Percentiles rank a stretch among this genome's conserved stretches.
Conservation (phyloP, 2,797 vertebrate genomes). For the Enteromius trimaculatus region DNA sequence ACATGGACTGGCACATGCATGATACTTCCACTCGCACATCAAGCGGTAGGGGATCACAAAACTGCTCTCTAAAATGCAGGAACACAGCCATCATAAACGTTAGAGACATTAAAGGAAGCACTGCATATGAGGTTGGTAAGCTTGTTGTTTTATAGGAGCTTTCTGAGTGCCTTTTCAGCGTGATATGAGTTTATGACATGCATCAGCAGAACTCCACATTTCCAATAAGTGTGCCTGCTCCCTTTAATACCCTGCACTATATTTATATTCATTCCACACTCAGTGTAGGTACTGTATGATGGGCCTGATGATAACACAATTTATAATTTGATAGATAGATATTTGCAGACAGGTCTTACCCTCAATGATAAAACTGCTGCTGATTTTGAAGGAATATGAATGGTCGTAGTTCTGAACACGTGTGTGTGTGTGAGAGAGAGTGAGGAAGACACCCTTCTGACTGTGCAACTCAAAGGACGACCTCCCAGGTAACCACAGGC, state of each 20-base stretch:
- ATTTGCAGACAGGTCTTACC: conserved; percentile 74
- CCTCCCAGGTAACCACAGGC: conserved; percentile 89
- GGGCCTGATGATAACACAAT: background rate
- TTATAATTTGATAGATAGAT: background rate
- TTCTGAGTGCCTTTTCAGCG: background rate
- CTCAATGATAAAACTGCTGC: conserved; percentile 92
- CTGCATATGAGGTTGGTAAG: background rate
- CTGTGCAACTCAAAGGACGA: conserved; percentile 89
- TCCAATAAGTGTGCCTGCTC: background rate
- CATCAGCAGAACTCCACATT: background rate
- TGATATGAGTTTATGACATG: background rate
- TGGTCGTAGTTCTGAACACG: conserved; percentile 86
- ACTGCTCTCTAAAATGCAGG: conserved; percentile 82
- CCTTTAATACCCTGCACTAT: background rate
- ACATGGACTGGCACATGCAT: conserved; percentile 90
- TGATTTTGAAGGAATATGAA: conserved; percentile 87
- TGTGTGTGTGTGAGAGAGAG: conserved; percentile 77
- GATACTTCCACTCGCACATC: conserved; percentile 97
- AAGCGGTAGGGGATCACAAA: conserved; percentile 92
- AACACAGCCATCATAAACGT: background rate
- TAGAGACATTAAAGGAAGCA: background rate
- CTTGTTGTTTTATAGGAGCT: background rate
- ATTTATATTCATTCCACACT: background rate
- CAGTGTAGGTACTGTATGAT: background rate
- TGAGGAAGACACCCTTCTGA: conserved; percentile 90